Percentiles rank a stretch among this genome's conserved stretches.
Conservation (phyloP, 1,140 invertebrate genomes). For the Atta colombica region DNA sequence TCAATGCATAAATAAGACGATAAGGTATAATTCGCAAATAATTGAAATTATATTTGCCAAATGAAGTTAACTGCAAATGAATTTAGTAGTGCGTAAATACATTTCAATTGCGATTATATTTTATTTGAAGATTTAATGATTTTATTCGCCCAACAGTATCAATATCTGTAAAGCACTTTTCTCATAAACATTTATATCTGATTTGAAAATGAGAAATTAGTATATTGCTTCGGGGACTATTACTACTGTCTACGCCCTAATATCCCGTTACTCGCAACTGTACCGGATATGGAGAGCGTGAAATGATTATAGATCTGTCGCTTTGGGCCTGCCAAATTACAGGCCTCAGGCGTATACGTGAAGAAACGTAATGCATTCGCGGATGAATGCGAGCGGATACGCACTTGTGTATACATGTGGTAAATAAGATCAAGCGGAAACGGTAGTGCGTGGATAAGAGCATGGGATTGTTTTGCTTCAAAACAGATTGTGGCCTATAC, state of each 20-base stretch:
- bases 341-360: conserved; percentile 31
- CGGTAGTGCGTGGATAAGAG: conserved; percentile 36
- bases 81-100: too few relatives aligned
- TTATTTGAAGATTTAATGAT: background rate
- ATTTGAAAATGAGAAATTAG: conserved; percentile 30
- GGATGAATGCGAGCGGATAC: background rate
- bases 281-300: conserved; percentile 53
- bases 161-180: background rate
- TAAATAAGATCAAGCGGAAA: conserved; percentile 33
- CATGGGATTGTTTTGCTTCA: background rate
- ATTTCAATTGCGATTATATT: background rate
- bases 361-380: conserved; percentile 10
- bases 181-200: background rate
- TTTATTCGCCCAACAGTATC: background rate
- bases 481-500: conserved; percentile 1
- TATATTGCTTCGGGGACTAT: conserved; percentile 12
- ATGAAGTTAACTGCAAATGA: too few relatives aligned
- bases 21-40: too few relatives aligned
- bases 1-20: too few relatives aligned
- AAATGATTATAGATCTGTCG: conserved; percentile 67
- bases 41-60: too few relatives aligned
- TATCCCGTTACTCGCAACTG: conserved; percentile 29
- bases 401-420: background rate
- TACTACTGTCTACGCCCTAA: conserved; percentile 34
- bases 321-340: conserved; percentile 61